These are phyloP conservation scores for Brachypterus glaber DNA, from an alignment of 2,888 invertebrate genomes.

Conservation along the genomic window DNA sequence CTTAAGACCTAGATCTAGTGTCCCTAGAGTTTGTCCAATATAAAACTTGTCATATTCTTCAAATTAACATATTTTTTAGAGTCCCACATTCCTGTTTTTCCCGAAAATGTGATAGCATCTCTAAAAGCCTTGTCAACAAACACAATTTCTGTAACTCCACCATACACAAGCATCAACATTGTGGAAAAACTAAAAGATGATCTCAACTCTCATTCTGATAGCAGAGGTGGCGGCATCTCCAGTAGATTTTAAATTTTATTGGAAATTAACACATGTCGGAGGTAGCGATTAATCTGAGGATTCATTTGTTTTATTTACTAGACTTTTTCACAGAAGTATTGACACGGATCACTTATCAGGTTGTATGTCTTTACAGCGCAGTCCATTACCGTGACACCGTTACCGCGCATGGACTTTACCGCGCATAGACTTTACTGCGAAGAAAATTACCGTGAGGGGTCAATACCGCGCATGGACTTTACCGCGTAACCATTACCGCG, in stretches of 20 bases:
- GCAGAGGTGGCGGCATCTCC: slow-evolving; percentile 60
- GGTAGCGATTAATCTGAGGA: neutral
- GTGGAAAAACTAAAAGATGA: slow-evolving; percentile 56
- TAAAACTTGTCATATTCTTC: slow-evolving; percentile 2
- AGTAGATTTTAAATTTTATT: slow-evolving; percentile 46
- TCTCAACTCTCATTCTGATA: slow-evolving; percentile 60
- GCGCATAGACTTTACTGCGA: too few species aligned
- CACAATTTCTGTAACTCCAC: slow-evolving; percentile 33
- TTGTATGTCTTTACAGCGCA: too few species aligned
- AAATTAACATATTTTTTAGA: slow-evolving; percentile 26
- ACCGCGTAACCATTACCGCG: too few species aligned
- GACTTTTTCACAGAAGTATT: too few species aligned
- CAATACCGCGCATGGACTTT: too few species aligned
- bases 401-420: too few species aligned
- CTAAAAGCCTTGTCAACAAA: slow-evolving; percentile 27
- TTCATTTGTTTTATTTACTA: neutral
- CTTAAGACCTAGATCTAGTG: too few species aligned
- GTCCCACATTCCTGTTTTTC: slow-evolving; percentile 33
- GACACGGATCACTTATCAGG: too few species aligned
- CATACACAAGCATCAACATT: slow-evolving; percentile 55
- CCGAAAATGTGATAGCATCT: slow-evolving; percentile 29
- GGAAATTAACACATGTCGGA: too few species aligned
- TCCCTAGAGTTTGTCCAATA: too few species aligned
- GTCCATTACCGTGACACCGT: too few species aligned
- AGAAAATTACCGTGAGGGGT: too few species aligned